Base-by-base conservation (phyloP, 2,888 invertebrate species). In the Stenichneumon culpator region DNA sequence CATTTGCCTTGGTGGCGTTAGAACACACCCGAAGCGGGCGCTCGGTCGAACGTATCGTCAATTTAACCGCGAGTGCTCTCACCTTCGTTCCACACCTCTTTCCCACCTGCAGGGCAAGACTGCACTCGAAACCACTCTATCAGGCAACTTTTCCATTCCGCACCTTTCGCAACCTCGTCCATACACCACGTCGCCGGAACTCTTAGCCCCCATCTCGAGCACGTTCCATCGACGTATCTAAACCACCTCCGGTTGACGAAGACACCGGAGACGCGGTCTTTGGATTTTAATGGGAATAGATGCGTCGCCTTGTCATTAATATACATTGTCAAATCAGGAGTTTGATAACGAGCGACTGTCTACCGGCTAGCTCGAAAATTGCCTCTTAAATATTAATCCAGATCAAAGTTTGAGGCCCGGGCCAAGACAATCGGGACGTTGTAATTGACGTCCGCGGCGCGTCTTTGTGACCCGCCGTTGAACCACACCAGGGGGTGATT, bases 311-410 rank as follows among this genome's bases (percentile, higher is more conserved):
- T 32, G 80, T 86, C 90, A 90, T 91, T 89, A 92, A 91, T 90
- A 89, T 90, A 88, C 87, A 91, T 89, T 89, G 90, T 85, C 52
- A 81, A 86, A 86, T 83, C 82, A 83, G 83, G 63, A 81, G 73
- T 80, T 72, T 80, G 82, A 70, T 82, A 86, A 86, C 74, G 86
- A 84, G 73, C 54, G 47, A 39, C 65, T 52, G 82, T 74, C 44
- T 47, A 82, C n/a, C 75, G 70, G 86, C 75, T 85, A 79, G 52
- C 22, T 39, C 14, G 32, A 19, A 75, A 91, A 93, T 93, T 92
- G 89, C 87, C 86, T 90, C 80, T 93, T 90, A 90, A 93, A 92
- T 93, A 93, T 93, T 93, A 91, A 93, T 89, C 78, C 88, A 90
- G 92, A 93, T 93, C 88, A 91, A 93, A 92, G 90, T 93, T 93